Evolutionary conservation across 2,113 vertebrate genomes (phyloP).

Genomic region (Alces alces): DNA sequence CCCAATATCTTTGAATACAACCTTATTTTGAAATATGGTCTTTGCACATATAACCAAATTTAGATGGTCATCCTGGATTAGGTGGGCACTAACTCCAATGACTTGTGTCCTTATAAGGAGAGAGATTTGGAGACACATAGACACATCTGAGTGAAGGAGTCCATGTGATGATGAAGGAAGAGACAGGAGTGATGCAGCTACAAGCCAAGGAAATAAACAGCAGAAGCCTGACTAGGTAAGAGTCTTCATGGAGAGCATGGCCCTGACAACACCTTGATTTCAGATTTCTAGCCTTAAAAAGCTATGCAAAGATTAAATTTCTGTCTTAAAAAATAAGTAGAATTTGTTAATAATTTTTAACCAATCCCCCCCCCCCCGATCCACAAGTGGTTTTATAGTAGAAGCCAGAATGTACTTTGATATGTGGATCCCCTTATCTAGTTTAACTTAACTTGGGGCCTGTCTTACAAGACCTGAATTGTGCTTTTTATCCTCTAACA

Average conservation of each 20-base stretch:
- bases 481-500: not conserved
- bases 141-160: not conserved
- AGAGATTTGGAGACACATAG: not conserved
- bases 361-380: fast-evolving
- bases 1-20: not conserved
- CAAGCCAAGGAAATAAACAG: not conserved
- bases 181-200: not conserved
- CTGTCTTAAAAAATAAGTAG: not conserved
- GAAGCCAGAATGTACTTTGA: not conserved
- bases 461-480: not conserved
- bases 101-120: not conserved
- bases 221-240: not conserved
- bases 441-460: not conserved
- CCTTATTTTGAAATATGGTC: not conserved
- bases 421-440: not conserved
- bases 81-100: not conserved
- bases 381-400: not conserved
- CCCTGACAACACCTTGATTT: not conserved
- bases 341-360: not conserved
- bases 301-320: not conserved
- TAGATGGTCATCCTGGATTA: not conserved
- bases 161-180: not conserved
- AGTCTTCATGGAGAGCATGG: not conserved
- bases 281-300: not conserved
- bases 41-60: not conserved